Evolutionary conservation across 1,140 invertebrate species (phyloP).

Genomic region (Planococcus citri): DNA sequence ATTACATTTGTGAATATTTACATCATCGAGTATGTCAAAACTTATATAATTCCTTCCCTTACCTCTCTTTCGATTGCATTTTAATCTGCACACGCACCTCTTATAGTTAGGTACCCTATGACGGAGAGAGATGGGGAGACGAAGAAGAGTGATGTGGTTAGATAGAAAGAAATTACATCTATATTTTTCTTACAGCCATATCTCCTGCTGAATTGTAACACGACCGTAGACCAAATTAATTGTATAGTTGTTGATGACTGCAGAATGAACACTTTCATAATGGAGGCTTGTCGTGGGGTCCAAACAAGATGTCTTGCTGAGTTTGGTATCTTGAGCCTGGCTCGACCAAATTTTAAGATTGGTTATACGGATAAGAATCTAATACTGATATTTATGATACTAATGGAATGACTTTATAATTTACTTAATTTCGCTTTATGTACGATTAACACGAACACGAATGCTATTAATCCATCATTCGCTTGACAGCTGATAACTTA

Average conservation of each 20-base stretch:
- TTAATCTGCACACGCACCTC: no score
- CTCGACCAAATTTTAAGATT: slow-evolving; percentile 16
- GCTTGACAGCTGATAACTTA: slow-evolving; percentile 10
- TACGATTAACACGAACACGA: slow-evolving; percentile 16
- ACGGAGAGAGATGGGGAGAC: no score
- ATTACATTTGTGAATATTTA: neutral
- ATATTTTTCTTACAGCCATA: neutral
- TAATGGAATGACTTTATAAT: slow-evolving; percentile 19
- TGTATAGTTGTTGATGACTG: slow-evolving; percentile 19
- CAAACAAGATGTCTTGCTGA: slow-evolving; percentile 9
- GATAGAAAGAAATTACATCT: neutral
- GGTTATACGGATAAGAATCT: neutral
- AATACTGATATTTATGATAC: slow-evolving; percentile 18
- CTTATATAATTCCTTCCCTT: neutral
- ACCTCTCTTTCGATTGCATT: no score
- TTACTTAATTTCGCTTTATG: slow-evolving; percentile 14
- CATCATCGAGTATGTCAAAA: neutral
- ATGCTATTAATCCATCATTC: slow-evolving; percentile 17
- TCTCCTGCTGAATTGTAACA: slow-evolving; percentile 19
- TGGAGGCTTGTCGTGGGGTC: slow-evolving; percentile 10
- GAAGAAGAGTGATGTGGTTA: neutral
- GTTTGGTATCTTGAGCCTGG: slow-evolving; percentile 4
- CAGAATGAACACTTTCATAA: slow-evolving; percentile 20
- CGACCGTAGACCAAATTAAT: slow-evolving; percentile 15
- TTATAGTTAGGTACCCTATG: no score